phyloP scores from a whole-genome alignment of 2,113 vertebrate genomes.

The Cololabis saira region DNA sequence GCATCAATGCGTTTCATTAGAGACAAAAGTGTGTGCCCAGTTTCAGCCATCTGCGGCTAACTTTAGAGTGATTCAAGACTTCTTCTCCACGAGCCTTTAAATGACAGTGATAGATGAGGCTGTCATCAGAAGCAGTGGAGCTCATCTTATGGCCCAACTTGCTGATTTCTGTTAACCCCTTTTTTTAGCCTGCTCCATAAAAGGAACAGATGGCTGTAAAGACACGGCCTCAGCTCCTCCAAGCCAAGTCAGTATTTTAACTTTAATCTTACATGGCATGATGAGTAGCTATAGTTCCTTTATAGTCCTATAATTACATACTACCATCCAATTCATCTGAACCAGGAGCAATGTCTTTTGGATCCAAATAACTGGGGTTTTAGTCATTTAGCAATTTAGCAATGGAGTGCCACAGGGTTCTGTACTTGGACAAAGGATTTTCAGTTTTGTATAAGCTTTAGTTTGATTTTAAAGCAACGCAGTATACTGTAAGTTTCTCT shows the following conservation, averaged over 20 bases:
- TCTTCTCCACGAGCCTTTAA: conserved; percentile 45
- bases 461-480: too few relatives aligned
- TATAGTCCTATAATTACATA: not conserved
- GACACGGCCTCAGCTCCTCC: not conserved
- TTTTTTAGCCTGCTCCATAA: conserved; percentile 26
- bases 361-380: too few relatives aligned
- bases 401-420: too few relatives aligned
- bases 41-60: conserved; percentile 28
- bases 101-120: conserved; percentile 63
- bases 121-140: conserved; percentile 60
- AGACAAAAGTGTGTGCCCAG: conserved; percentile 32
- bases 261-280: not conserved
- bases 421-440: too few relatives aligned
- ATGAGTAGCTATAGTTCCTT: not conserved
- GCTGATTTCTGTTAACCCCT: conserved; percentile 38
- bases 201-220: conserved; percentile 15
- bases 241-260: conserved; percentile 8
- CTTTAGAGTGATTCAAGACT: conserved; percentile 30
- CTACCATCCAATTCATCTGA: too few relatives aligned
- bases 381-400: too few relatives aligned
- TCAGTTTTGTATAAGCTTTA: too few relatives aligned
- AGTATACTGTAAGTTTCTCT: too few relatives aligned
- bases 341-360: too few relatives aligned
- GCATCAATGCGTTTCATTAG: too few relatives aligned
- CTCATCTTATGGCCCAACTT: conserved; percentile 58